These are phyloP conservation scores for Ptiloglossa arizonensis DNA, from an alignment of 1,140 invertebrate genomes.

Conservation along the genomic window DNA sequence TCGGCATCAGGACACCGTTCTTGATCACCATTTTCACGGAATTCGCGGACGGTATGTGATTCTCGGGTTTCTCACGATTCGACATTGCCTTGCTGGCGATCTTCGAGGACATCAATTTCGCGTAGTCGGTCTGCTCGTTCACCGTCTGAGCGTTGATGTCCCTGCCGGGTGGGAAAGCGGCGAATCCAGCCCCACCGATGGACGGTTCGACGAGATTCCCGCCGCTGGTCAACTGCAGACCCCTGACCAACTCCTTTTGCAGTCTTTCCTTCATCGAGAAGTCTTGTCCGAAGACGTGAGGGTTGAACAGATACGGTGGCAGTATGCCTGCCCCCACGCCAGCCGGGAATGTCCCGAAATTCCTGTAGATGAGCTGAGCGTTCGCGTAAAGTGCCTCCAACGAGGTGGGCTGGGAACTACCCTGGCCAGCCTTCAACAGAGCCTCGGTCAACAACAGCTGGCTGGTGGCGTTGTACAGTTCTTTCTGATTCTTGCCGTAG, in stretches of 20 bases:
- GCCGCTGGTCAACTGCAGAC: conserved; percentile 86
- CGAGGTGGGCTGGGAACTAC: conserved; percentile 69
- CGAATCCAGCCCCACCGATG: conserved; percentile 65
- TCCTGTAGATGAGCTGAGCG: conserved; percentile 80
- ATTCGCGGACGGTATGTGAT: conserved; percentile 77
- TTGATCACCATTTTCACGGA: conserved; percentile 94
- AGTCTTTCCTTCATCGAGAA: conserved; percentile 85
- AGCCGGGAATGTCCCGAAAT: conserved; percentile 80
- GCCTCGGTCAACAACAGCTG: conserved; percentile 84
- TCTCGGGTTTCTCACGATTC: conserved; percentile 65
- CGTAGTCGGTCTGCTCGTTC: conserved; percentile 65
- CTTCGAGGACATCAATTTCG: conserved; percentile 64
- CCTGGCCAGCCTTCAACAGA: conserved; percentile 83
- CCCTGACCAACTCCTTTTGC: conserved; percentile 86
- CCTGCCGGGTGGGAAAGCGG: conserved; percentile 60
- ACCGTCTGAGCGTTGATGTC: conserved; percentile 44
- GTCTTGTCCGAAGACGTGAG: conserved; percentile 83
- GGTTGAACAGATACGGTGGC: conserved; percentile 83
- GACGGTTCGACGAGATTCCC: conserved; percentile 84
- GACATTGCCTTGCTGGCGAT: conserved; percentile 41
- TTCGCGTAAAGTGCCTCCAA: conserved; percentile 82
- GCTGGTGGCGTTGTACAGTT: conserved; percentile 79
- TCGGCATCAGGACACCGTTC: conserved; percentile 93
- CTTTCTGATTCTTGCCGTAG: conserved; percentile 66
- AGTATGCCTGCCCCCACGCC: conserved; percentile 75